Evolutionary conservation across 2,888 invertebrate genomes (phyloP).

Genomic region (Timandra comae): DNA sequence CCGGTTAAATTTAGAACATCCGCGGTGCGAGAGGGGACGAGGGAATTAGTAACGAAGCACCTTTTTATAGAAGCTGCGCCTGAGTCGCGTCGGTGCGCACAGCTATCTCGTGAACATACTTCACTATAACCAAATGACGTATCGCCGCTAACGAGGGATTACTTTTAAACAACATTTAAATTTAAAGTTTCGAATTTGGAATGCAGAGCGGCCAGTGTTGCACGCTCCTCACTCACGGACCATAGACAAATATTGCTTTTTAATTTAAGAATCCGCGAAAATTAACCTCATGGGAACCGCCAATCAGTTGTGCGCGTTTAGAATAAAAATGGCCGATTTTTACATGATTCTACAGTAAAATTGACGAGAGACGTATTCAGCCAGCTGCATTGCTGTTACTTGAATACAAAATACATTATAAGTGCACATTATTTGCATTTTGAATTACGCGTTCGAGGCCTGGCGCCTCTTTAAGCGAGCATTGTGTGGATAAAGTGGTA

Average conservation of each 20-base stretch:
- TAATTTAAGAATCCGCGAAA: conserved; percentile 60
- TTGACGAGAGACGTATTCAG: conserved; percentile 56
- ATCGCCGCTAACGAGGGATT: conserved; percentile 16
- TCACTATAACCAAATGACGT: conserved; percentile 24
- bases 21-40: conserved; percentile 29
- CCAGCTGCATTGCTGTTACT: conserved; percentile 49
- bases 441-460: conserved; percentile 66
- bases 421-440: conserved; percentile 73
- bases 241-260: conserved; percentile 45
- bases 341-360: conserved; percentile 74
- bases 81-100: conserved; percentile 35
- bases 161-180: no score
- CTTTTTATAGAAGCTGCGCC: conserved; percentile 70
- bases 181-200: conserved; percentile 30
- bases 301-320: conserved; percentile 59
- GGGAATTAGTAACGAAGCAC: conserved; percentile 58
- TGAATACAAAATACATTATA: conserved; percentile 72
- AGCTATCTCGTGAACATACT: conserved; percentile 28
- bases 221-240: conserved; percentile 18
- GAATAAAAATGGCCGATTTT: conserved; percentile 71
- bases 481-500: conserved; percentile 16
- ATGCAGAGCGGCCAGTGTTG: conserved; percentile 14
- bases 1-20: conserved; percentile 62
- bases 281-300: conserved; percentile 73
- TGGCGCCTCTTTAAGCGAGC: conserved; percentile 35